These are phyloP conservation scores for Endomychus coccineus DNA, from an alignment of 2,888 invertebrate species.

Conservation along the genomic window DNA sequence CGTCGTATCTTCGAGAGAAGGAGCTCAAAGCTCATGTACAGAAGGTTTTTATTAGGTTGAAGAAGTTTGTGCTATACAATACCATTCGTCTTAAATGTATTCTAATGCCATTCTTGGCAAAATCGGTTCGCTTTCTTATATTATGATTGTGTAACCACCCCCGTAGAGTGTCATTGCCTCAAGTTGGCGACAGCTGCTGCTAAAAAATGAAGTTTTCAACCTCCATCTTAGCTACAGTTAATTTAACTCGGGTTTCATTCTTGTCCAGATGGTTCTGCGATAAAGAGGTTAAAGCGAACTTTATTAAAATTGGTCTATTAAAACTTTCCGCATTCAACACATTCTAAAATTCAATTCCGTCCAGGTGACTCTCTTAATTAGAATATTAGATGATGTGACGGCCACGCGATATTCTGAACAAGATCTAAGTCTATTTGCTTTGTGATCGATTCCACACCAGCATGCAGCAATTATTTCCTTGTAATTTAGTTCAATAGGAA, in stretches of 20 bases:
- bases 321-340: too few species aligned
- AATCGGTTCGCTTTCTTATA: slow-evolving; percentile 38
- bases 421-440: too few species aligned
- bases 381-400: too few species aligned
- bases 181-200: slow-evolving; percentile 38
- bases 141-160: slow-evolving; percentile 47
- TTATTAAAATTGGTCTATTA: slow-evolving; percentile 25
- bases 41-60: slow-evolving; percentile 14
- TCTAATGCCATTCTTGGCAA: slow-evolving; percentile 40
- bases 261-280: slow-evolving; percentile 27
- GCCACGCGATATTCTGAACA: too few species aligned
- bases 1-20: too few species aligned
- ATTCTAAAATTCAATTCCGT: too few species aligned
- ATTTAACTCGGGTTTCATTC: slow-evolving; percentile 40
- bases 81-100: slow-evolving; percentile 38
- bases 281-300: slow-evolving; percentile 27
- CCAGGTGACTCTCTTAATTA: too few species aligned
- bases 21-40: too few species aligned
- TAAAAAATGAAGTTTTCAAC: slow-evolving; percentile 47
- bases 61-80: slow-evolving; percentile 18
- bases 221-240: slow-evolving; percentile 46
- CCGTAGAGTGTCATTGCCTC: slow-evolving; percentile 41
- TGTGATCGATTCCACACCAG: too few species aligned
- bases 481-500: too few species aligned
- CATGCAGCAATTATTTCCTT: too few species aligned